phyloP scores from a whole-genome alignment of 92 coral and sea anemone genomes.

The Siderastrea radians region DNA sequence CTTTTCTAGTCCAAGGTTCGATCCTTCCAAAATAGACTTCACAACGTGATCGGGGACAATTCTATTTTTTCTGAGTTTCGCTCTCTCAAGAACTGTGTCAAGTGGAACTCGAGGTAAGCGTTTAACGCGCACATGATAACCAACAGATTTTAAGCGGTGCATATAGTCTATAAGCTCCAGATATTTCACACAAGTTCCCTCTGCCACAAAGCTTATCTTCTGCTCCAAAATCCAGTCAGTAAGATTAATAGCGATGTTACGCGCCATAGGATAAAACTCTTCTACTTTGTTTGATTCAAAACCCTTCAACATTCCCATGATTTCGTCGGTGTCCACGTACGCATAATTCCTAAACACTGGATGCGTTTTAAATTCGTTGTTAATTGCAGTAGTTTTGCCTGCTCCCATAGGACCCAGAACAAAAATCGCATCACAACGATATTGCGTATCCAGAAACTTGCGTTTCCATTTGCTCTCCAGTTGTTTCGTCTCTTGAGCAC shows the following conservation, averaged over 20 bases:
- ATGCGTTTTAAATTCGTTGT: slow-evolving; percentile 86
- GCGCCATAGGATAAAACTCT: slow-evolving; percentile 90
- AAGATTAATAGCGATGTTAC: slow-evolving; percentile 90
- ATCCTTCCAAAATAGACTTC: slow-evolving; percentile 76
- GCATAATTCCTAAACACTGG: slow-evolving; percentile 85
- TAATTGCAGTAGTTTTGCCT: slow-evolving; percentile 93
- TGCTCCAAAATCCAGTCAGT: slow-evolving; percentile 98
- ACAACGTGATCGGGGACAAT: slow-evolving; percentile 92
- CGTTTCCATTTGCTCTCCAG: slow-evolving; percentile 90
- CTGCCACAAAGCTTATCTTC: slow-evolving; percentile 96
- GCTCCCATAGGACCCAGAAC: slow-evolving; percentile 99
- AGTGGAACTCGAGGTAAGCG: slow-evolving; percentile 80
- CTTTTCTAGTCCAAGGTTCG: slow-evolving; percentile 79
- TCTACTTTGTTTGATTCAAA: slow-evolving; percentile 94
- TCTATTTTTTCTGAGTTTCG: slow-evolving; percentile 87
- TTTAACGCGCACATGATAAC: slow-evolving; percentile 85
- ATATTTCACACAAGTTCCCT: slow-evolving; percentile 96
- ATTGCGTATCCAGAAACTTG: slow-evolving; percentile 77
- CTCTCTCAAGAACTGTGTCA: slow-evolving; percentile 77
- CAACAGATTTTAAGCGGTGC: slow-evolving; percentile 87
- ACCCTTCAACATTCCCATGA: slow-evolving; percentile 92
- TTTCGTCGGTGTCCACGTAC: slow-evolving; percentile 96
- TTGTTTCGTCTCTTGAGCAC: slow-evolving; percentile 65
- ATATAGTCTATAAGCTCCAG: slow-evolving; percentile 90
- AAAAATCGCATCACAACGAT: slow-evolving; percentile 92